Percentiles rank a stretch among this genome's conserved stretches.
phyloP scores from a whole-genome alignment of 2,113 vertebrate species.

The Merops nubicus region DNA sequence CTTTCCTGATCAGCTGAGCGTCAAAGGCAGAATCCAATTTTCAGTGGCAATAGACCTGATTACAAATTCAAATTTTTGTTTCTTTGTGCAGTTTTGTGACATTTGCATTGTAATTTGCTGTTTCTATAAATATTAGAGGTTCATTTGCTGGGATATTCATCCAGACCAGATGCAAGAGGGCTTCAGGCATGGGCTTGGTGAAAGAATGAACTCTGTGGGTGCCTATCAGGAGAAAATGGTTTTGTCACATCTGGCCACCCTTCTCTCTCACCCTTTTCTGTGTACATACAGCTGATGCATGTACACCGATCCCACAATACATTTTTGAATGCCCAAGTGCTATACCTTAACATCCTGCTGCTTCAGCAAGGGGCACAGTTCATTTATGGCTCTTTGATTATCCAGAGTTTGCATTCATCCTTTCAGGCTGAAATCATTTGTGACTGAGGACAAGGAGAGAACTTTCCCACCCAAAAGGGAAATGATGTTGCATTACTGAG shows the following conservation, averaged over 20 bases:
- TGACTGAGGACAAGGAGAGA: conserved; percentile 63
- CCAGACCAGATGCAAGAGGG: background rate
- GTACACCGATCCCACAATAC: background rate
- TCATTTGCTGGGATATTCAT: background rate
- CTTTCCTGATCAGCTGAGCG: background rate
- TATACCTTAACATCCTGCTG: background rate
- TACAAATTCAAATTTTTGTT: conserved; percentile 28
- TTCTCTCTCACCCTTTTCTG: background rate
- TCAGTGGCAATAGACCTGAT: conserved; percentile 4
- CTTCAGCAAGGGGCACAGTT: background rate
- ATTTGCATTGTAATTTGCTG: conserved; percentile 15
- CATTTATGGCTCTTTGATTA: background rate
- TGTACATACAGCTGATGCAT: background rate
- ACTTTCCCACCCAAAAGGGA: conserved; percentile 81
- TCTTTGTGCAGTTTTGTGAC: conserved; percentile 5
- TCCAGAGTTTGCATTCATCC: conserved; percentile 4
- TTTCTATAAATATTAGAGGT: background rate
- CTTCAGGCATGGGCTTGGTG: background rate
- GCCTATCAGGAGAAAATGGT: background rate
- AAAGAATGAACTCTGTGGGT: background rate
- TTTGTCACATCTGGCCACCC: background rate
- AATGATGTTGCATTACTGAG: conserved; percentile 72
- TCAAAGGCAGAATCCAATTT: conserved; percentile 41
- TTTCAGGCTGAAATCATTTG: conserved; percentile 68
- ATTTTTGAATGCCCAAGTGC: background rate